phyloP scores from a whole-genome alignment of 2,888 invertebrate species.

The Drosophila cracens region DNA sequence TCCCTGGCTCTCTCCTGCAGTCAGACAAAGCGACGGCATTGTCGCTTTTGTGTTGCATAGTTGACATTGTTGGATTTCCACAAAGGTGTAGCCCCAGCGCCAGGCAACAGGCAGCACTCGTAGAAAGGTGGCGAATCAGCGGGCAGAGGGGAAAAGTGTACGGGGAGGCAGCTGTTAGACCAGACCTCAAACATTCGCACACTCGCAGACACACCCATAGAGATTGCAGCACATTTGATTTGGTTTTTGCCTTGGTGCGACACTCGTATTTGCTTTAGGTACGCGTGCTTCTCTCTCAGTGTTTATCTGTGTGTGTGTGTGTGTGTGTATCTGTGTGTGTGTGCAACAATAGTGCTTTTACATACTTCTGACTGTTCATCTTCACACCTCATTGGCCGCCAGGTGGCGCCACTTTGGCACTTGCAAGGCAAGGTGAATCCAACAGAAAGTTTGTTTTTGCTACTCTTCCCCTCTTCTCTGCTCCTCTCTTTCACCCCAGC shows the following conservation, averaged over 20 bases:
- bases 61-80: constrained; percentile 78
- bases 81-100: constrained; percentile 65
- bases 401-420: constrained; percentile 64
- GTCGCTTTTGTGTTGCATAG: constrained; percentile 79
- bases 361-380: constrained; percentile 80
- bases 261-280: constrained; percentile 63
- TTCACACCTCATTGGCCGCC: constrained; percentile 77
- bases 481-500: not conserved
- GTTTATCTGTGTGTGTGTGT: not conserved
- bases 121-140: no score
- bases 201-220: constrained; percentile 19
- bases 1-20: constrained; percentile 37
- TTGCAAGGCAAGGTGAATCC: constrained; percentile 27
- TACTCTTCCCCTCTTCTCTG: not conserved
- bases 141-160: not conserved
- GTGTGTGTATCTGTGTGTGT: constrained; percentile 29
- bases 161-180: constrained; percentile 4
- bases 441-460: constrained; percentile 42
- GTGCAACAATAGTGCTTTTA: constrained; percentile 64
- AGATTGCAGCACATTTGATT: constrained; percentile 71
- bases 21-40: constrained; percentile 76
- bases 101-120: constrained; percentile 54
- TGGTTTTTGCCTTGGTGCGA: constrained; percentile 66
- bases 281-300: not conserved
- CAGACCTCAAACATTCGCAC: constrained; percentile 55